phyloP scores from a whole-genome alignment of 2,113 vertebrate genomes.

The Seriola quinqueradiata region DNA sequence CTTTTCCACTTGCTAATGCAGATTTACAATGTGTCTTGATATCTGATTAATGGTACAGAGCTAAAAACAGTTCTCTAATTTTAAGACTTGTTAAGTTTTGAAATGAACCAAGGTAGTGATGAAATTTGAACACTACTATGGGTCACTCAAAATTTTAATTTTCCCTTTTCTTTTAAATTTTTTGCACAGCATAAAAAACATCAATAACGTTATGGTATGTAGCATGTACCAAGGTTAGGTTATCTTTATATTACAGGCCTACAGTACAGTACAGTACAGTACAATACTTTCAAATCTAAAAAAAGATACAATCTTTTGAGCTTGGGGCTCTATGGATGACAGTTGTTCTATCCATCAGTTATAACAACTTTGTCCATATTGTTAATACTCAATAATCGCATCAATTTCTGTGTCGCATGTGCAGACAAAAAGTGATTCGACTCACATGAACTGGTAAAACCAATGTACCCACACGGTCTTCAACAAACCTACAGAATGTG shows the following conservation, averaged over 20 bases:
- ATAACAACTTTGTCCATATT: background rate
- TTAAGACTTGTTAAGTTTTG: too few relatives aligned
- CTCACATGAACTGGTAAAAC: background rate
- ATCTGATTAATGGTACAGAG: background rate
- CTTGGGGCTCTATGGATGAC: background rate
- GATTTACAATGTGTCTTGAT: background rate
- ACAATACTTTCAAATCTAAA: background rate
- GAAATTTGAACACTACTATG: background rate
- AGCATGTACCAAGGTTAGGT: too few relatives aligned
- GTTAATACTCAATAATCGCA: background rate
- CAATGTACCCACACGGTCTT: background rate
- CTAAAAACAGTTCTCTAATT: background rate
- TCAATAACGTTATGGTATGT: too few relatives aligned
- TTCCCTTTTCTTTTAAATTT: too few relatives aligned
- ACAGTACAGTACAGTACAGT: background rate
- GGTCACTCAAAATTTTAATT: too few relatives aligned
- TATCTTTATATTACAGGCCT: background rate
- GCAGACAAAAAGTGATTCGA: background rate
- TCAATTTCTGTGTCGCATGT: background rate
- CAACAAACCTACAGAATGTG: background rate
- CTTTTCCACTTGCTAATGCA: background rate
- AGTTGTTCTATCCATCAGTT: background rate
- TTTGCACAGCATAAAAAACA: too few relatives aligned
- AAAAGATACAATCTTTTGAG: background rate
- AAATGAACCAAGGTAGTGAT: background rate